These are phyloP conservation scores for Colletes gigas DNA, from an alignment of 1,140 invertebrate species.

Conservation along the genomic window DNA sequence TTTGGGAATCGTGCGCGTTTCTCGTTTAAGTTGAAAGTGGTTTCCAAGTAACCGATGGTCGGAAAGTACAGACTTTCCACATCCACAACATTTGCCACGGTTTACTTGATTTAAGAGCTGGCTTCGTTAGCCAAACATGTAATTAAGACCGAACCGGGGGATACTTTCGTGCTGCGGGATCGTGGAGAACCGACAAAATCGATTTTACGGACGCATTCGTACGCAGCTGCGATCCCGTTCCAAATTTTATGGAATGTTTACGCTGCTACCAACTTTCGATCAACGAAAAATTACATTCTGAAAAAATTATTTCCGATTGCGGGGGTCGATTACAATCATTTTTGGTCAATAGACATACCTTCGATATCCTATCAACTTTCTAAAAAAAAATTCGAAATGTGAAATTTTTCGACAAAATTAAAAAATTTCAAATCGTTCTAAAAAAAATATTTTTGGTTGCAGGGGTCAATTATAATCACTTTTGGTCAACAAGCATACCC, in stretches of 20 bases:
- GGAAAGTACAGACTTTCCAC: constrained; percentile 10
- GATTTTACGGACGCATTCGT: constrained; percentile 1
- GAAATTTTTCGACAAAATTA: no score
- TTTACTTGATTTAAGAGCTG: constrained; percentile 53
- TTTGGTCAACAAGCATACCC: no score
- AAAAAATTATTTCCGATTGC: no score
- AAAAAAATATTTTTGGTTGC: no score
- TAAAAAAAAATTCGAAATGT: no score
- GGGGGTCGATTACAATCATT: no score
- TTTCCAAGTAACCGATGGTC: background rate
- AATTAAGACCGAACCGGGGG: constrained; percentile 43
- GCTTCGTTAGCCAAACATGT: constrained; percentile 61
- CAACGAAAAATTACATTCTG: no score
- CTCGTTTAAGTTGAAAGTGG: background rate
- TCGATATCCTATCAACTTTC: no score
- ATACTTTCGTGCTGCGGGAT: constrained; percentile 12
- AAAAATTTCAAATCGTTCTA: no score
- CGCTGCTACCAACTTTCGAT: background rate
- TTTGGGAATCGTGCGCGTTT: background rate
- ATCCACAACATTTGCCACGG: constrained; percentile 31
- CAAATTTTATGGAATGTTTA: constrained; percentile 30
- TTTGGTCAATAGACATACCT: no score
- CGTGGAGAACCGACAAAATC: background rate
- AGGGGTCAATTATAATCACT: no score
- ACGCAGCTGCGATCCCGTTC: constrained; percentile 30